Base-by-base conservation (phyloP, 2,797 vertebrate species). In the Diplodus sargus region DNA sequence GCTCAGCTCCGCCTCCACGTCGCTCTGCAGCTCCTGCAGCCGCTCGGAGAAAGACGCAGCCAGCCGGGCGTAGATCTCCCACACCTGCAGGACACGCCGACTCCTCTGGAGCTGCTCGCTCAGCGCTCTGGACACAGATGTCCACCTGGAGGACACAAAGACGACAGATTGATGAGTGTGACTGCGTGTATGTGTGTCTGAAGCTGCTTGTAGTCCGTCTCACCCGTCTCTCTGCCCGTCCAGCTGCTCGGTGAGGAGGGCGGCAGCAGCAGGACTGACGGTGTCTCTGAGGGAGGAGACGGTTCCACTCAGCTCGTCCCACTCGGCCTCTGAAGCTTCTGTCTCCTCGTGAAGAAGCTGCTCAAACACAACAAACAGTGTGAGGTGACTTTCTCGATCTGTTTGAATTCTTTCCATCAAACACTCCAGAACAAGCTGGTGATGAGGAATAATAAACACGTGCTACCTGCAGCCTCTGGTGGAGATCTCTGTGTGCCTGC, bases 381-480 rank as follows among this genome's bases (percentile, higher is more conserved):
- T 34, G 30, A 34, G 30, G 30, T 34, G 30, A 34, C 30, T 34
- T 34, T 34, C 12, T 45, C 13, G 13, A 15, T 14, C 43, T 45
- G 4, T 45, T 45, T 45, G 2, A 45, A 45, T 45, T 45, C 43
- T 45, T 15, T 14, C 14, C 13, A 45, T 45, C 43, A 45, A 45
- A 43, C 3, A 45, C 12, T 53, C 22, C 53, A 57, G 5, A 17
- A 28, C 25, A 57, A 56, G 53, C 25, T 2, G 23, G 11, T 47
- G 30, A 34, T 34, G 30, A 34, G 5, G 7, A 34, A 7, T 34
- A 34, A 34, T 34, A 34, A 34, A 34, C 1, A 9, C 34, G 8
- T 9, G 34, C 11, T 89, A 99, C 98, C 97, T 98, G 95, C 14
- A 98, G 95, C 67, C 74, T 91, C 48, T 93, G 76, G 22, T 94